A percentile compares a stretch with the other conserved stretches of the same genome.
Conservation (phyloP, 2,797 vertebrate genomes). For the Nyctalus aviator region DNA sequence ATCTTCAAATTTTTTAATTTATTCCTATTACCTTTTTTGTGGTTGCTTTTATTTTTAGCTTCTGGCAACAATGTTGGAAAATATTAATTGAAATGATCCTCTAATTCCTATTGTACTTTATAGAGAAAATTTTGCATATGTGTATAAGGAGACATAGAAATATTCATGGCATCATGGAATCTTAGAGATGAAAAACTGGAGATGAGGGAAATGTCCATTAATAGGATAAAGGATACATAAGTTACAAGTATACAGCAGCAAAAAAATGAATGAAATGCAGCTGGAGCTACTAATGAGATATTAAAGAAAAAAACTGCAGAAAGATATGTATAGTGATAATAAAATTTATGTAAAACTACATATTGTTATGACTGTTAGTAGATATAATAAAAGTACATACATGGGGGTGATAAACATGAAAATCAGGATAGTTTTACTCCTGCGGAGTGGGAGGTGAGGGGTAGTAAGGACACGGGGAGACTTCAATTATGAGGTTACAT, state of each 20-base stretch:
- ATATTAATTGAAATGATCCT: not conserved
- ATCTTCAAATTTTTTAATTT: not conserved
- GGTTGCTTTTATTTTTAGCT: slow-evolving; percentile 12
- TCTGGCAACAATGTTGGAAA: slow-evolving; percentile 3
- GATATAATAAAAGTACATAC: not conserved
- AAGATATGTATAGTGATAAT: not conserved
- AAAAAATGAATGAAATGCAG: slow-evolving; percentile 10
- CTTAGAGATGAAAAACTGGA: slow-evolving; percentile 21
- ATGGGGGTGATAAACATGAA: slow-evolving; percentile 12
- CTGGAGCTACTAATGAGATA: not conserved
- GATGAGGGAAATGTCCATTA: not conserved
- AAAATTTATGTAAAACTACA: slow-evolving; percentile 20
- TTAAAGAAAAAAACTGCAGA: not conserved
- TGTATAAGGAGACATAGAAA: not conserved
- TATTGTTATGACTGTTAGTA: not conserved
- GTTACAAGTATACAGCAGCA: not conserved
- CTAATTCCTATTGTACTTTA: slow-evolving; percentile 19
- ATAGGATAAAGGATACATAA: slow-evolving; percentile 18
- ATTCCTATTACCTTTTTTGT: not conserved
- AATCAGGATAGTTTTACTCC: not conserved
- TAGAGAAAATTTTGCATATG: not conserved
- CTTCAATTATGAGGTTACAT: not conserved
- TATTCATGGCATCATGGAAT: not conserved
- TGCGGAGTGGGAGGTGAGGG: not conserved
- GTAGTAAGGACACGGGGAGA: not conserved